Percentiles rank a stretch among this genome's conserved stretches.
phyloP scores from a whole-genome alignment of 2,888 invertebrate genomes.

The Cepaea hortensis region DNA sequence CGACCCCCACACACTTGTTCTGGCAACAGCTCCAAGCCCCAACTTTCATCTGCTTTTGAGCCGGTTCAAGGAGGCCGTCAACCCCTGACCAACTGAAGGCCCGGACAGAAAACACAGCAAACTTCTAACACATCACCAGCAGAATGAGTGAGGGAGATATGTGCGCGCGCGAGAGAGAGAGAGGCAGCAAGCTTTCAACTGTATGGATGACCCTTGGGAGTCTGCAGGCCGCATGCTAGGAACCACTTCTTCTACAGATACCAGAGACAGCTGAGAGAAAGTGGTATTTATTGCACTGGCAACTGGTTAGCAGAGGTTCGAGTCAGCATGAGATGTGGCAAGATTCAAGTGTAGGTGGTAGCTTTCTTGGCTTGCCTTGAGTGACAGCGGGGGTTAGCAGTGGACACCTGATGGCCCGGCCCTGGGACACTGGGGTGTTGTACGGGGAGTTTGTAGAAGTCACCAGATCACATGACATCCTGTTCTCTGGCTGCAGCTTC shows the following conservation, averaged over 20 bases:
- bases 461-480: too few species aligned
- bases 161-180: slow-evolving; percentile 1
- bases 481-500: too few species aligned
- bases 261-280: not conserved
- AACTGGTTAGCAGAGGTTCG: too few species aligned
- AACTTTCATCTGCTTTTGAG: slow-evolving; percentile 27
- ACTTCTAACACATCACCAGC: slow-evolving; percentile 15
- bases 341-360: too few species aligned
- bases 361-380: too few species aligned
- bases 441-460: too few species aligned
- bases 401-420: too few species aligned
- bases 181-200: slow-evolving; percentile 17
- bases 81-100: slow-evolving; percentile 8
- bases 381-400: too few species aligned
- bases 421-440: too few species aligned
- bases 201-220: slow-evolving; percentile 6
- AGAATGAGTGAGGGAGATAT: slow-evolving; percentile 19
- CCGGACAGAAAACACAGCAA: slow-evolving; percentile 23
- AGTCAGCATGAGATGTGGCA: too few species aligned
- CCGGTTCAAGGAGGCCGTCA: slow-evolving; percentile 18
- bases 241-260: not conserved
- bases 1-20: slow-evolving; percentile 21
- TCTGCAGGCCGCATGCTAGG: not conserved
- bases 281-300: too few species aligned
- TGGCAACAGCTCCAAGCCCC: slow-evolving; percentile 18